A percentile compares a stretch with the other conserved stretches of the same genome.
Conservation (phyloP, 2,888 invertebrate species). For the Trichogramma dendrolimi region DNA sequence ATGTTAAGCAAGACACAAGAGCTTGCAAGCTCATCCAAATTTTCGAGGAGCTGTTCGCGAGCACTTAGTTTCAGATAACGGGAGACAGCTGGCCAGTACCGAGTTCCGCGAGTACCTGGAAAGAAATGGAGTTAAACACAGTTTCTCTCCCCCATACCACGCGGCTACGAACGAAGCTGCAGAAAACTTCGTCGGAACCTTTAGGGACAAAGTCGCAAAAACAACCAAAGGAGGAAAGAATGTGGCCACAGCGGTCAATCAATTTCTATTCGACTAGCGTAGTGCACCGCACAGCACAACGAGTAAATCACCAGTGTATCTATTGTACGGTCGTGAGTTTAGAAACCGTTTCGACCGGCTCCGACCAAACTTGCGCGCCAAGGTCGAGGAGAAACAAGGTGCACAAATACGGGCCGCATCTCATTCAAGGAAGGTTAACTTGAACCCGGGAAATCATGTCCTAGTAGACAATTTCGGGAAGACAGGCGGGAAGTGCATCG, state of each 20-base stretch:
- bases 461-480: too few species aligned
- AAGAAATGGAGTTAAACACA: constrained; percentile 18
- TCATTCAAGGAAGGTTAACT: too few species aligned
- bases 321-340: constrained; percentile 14
- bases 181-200: constrained; percentile 23
- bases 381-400: constrained; percentile 1
- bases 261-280: constrained; percentile 21
- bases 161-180: constrained; percentile 26
- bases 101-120: constrained; percentile 17
- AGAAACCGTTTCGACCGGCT: constrained; percentile 26
- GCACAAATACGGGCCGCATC: too few species aligned
- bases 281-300: constrained; percentile 21
- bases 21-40: constrained; percentile 4
- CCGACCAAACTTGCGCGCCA: constrained; percentile 5
- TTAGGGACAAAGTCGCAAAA: constrained; percentile 23
- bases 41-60: constrained; percentile 7
- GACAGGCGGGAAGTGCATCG: too few species aligned
- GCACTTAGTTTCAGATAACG: constrained; percentile 5
- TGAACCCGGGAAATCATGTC: too few species aligned
- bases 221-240: constrained; percentile 16
- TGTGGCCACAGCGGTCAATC: constrained; percentile 9
- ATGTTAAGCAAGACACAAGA: constrained; percentile 5
- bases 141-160: constrained; percentile 27
- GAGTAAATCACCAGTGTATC: constrained; percentile 7
- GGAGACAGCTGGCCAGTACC: constrained; percentile 3